These are phyloP conservation scores for Patella caerulea DNA, from an alignment of 2,888 invertebrate genomes.

Conservation along the genomic window DNA sequence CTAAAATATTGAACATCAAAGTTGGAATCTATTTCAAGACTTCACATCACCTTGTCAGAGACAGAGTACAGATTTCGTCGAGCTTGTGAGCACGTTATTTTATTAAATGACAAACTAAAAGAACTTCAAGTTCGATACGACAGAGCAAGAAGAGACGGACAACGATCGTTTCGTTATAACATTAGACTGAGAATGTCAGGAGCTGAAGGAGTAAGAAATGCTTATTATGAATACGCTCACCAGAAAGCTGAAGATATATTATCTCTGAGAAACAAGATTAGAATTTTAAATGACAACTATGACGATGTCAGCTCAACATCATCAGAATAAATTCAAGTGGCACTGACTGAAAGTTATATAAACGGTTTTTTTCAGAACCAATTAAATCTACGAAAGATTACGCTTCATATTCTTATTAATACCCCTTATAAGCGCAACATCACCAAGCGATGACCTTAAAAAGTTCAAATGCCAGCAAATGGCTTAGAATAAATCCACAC, in stretches of 20 bases:
- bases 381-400: too few species aligned
- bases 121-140: conserved; percentile 19
- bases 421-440: too few species aligned
- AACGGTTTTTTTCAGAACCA: too few species aligned
- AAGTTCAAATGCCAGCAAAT: too few species aligned
- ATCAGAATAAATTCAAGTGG: too few species aligned
- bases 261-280: background rate
- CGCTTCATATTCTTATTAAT: too few species aligned
- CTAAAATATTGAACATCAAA: conserved; percentile 29
- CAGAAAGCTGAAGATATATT: conserved; percentile 16
- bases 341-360: too few species aligned
- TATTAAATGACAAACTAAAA: conserved; percentile 16
- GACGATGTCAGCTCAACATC: too few species aligned
- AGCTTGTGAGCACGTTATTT: conserved; percentile 19
- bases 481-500: too few species aligned
- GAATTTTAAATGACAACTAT: background rate
- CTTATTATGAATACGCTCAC: conserved; percentile 22
- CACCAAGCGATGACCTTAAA: too few species aligned
- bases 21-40: background rate
- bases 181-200: conserved; percentile 14
- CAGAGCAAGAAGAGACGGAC: too few species aligned
- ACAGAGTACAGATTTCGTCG: conserved; percentile 15
- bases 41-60: background rate
- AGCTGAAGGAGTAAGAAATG: conserved; percentile 20
- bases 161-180: conserved; percentile 21